Conservation (phyloP, 2,888 invertebrate genomes). For the Macrophya annulata region DNA sequence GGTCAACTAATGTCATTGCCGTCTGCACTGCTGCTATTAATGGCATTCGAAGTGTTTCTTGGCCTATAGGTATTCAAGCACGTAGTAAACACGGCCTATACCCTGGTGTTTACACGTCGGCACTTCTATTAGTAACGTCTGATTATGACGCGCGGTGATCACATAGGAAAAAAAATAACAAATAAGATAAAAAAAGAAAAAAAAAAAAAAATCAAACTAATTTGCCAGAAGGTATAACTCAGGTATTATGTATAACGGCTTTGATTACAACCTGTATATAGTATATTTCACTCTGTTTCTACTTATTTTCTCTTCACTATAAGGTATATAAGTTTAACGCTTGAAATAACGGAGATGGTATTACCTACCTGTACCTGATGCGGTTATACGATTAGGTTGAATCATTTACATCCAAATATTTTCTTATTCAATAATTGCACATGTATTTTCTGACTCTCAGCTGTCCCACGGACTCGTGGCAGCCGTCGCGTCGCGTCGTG, state of each 20-base stretch:
- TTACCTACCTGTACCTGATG: neutral
- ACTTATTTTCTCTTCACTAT: neutral
- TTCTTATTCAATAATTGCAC: neutral
- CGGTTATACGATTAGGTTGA: neutral
- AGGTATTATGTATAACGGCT: neutral
- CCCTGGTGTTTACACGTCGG: constrained; percentile 37
- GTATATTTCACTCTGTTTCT: constrained; percentile 18
- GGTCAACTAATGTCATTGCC: constrained; percentile 35
- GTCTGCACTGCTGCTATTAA: constrained; percentile 13
- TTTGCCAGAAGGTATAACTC: neutral
- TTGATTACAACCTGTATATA: constrained; percentile 4
- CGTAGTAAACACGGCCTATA: constrained; percentile 20
- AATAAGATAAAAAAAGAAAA: no score
- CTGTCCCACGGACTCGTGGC: constrained; percentile 45
- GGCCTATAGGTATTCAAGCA: constrained; percentile 13
- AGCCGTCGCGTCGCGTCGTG: constrained; percentile 24
- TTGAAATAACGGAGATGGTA: neutral
- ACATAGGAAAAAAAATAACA: neutral
- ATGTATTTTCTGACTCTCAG: neutral
- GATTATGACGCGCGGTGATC: constrained; percentile 37
- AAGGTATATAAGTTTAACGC: neutral
- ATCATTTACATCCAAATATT: neutral
- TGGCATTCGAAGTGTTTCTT: constrained; percentile 39
- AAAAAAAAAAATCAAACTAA: neutral
- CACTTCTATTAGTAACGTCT: constrained; percentile 49